Base-by-base conservation (phyloP, 2,888 invertebrate genomes). In the Tenthredo mesomela region DNA sequence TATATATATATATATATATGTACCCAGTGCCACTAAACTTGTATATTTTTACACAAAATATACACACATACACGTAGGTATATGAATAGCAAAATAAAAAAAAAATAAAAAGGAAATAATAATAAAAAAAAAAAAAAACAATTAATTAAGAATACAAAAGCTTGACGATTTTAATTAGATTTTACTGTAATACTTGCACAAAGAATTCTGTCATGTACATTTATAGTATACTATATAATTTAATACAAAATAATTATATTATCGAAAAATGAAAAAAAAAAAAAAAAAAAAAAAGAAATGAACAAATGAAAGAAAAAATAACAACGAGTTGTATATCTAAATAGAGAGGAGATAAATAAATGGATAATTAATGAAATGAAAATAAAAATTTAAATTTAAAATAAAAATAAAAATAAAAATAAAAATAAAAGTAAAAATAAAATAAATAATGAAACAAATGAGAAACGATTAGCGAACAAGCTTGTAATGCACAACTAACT, bases 391-490 rank as follows among this genome's bases (percentile, higher is more conserved):
- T 0, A 25, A 10, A 25, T 29, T 12, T 21, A 43, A 6, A 47
- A 21, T 25, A n/a, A n/a, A n/a, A n/a, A n/a, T n/a, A n/a, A n/a
- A n/a, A n/a, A 29, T 29, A 29, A n/a, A 18, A 73, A 73, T 12
- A 47, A 43, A 6, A 47, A 21, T 25, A 25, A n/a, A 33, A 78
- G 18, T 54, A 37, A 71, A 21, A 73, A 43, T 21, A 25, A 25
- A 43, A 75, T 25, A 50, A 75, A 78, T 54, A 78, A 37, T n/a
- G 21, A 25, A 33, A 77, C 25, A 50, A 77, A 80, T 25, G 12
- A 61, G 40, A 61, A 80, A 61, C 78, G 33, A 29, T 77, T 54
- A 77, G 77, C 77, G 77, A 54, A 77, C 77, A 77, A 77, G 54
- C 47, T 54, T 54, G 77, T 67, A 33, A 67, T 67, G 67, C 67